These are phyloP conservation scores for Cheilinus undulatus DNA, from an alignment of 2,113 vertebrate genomes.

Conservation along the genomic window DNA sequence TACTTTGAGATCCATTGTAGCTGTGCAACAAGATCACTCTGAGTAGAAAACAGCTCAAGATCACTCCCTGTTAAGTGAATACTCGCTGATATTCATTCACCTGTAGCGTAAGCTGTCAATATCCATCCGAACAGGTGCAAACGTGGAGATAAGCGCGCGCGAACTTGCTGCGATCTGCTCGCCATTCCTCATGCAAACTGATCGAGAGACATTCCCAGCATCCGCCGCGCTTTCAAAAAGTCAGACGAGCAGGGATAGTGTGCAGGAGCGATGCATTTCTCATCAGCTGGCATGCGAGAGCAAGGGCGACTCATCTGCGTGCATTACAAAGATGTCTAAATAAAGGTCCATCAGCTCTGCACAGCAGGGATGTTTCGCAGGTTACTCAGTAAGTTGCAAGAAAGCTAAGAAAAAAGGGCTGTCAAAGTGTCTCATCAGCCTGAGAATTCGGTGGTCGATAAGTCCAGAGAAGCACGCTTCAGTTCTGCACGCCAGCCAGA, in stretches of 20 bases:
- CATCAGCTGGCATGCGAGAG: constrained; percentile 4
- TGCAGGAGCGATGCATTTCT: constrained; percentile 28
- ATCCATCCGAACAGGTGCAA: constrained; percentile 38
- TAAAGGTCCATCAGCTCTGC: constrained; percentile 31
- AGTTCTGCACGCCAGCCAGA: constrained; percentile 24
- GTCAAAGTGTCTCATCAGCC: constrained; percentile 46
- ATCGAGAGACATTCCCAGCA: constrained; percentile 9
- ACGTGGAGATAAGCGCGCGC: constrained; percentile 32
- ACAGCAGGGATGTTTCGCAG: constrained; percentile 9
- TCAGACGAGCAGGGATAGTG: constrained; percentile 13
- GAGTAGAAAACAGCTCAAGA: constrained; percentile 20
- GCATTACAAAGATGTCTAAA: constrained; percentile 17
- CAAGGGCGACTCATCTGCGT: background rate
- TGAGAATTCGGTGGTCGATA: constrained; percentile 14
- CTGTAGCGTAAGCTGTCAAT: constrained; percentile 57
- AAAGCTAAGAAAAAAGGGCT: constrained; percentile 7
- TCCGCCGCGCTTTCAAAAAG: constrained; percentile 22
- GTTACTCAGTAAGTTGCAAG: constrained; percentile 12
- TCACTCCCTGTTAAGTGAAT: background rate
- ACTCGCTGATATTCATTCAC: constrained; percentile 53
- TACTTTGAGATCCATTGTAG: constrained; percentile 93
- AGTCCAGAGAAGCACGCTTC: constrained; percentile 42
- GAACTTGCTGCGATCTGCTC: constrained; percentile 35
- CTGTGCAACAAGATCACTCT: background rate
- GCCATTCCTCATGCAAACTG: constrained; percentile 56